These are phyloP conservation scores for Sebastes alutus DNA, from an alignment of 2,797 vertebrate genomes.

Conservation along the genomic window DNA sequence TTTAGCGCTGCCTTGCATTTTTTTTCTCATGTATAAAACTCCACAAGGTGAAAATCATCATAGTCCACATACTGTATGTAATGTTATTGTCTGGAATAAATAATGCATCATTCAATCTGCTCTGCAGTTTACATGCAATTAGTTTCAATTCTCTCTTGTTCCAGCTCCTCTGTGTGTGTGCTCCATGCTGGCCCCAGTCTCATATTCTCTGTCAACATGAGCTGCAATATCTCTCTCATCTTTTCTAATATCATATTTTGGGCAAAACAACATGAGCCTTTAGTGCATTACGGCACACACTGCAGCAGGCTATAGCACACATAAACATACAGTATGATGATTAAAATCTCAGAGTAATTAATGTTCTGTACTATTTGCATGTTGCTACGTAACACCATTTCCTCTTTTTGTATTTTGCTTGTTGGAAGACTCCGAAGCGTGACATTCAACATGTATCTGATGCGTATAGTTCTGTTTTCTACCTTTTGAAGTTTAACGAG, in stretches of 20 bases:
- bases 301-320: neutral
- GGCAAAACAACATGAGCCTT: neutral
- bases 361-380: neutral
- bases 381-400: neutral
- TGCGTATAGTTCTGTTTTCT: neutral
- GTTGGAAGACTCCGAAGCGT: neutral
- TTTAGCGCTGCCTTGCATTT: neutral
- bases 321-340: neutral
- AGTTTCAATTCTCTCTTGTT: conserved; percentile 7
- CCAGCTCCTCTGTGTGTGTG: neutral
- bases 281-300: neutral
- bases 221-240: neutral
- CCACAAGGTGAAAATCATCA: neutral
- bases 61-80: neutral
- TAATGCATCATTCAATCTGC: conserved; percentile 5
- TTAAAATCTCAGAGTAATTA: neutral
- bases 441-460: neutral
- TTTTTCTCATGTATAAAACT: neutral
- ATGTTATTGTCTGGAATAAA: neutral
- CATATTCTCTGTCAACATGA: conserved; percentile 29
- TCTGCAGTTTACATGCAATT: conserved; percentile 9
- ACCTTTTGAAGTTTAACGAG: conserved; percentile 24
- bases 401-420: neutral
- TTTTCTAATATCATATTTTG: conserved; percentile 3
- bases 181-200: neutral